Base-by-base conservation (phyloP, 2,113 vertebrate species). In the Corythornis vintsioides region DNA sequence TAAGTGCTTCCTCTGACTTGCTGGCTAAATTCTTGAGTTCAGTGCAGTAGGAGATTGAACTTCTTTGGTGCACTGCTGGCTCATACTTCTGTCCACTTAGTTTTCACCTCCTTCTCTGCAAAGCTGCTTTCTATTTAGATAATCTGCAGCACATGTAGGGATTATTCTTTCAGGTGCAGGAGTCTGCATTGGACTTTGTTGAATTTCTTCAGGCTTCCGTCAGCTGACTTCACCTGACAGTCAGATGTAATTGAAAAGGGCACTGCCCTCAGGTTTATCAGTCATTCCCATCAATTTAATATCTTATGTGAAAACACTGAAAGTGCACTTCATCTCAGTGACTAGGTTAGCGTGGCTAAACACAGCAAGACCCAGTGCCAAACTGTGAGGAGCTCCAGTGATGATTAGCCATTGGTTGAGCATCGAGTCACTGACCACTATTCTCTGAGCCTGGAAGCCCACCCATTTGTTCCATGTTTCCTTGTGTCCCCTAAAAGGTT, bases 391-490 rank as follows among this genome's bases (percentile, higher is more conserved):
- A 42, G 15, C 18, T 61, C n/a, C 18, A 10, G 6, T 38, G 64
- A 25, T 38, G 42, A 63, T 66, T 35, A 42, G 52, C 20, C 47
- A 35, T 42, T 17, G 31, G 11, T 1, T 48, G 25, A 61, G 13
- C 1, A 0, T 38, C 24, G 31, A 18, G 33, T 45, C 45, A 24
- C 28, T 42, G 18, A 55, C 24, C 24, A 3, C 22, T 50, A 21
- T 11, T 29, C 16, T 38, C 28, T 29, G 42, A 71, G 63, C 16
- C 31, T 66, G 56, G n/a, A 16, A 71, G 53, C 48, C 38, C 19
- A 42, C 13, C 6, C 0, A 0, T 72, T 61, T 76, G 9, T 53
- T 72, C 53, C 18, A 2, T 0, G 0, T 40, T 35, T 78, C 43
- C 43, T 5, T 2, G 2, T 13, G 8, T 38, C 9, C 29, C 33